Evolutionary conservation across 2,113 vertebrate species (phyloP).

Genomic region (Podiceps cristatus): DNA sequence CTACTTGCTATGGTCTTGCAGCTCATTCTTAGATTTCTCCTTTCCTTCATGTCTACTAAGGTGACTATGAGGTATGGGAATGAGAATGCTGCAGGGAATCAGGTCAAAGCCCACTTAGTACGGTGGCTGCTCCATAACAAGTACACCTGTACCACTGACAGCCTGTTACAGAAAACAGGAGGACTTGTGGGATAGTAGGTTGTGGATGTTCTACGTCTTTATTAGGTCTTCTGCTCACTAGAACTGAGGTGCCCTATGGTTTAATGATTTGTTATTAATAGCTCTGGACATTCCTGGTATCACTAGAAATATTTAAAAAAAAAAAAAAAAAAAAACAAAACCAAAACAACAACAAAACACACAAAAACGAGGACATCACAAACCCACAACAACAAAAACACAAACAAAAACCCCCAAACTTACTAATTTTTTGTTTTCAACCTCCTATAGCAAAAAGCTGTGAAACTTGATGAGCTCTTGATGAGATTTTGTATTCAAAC

Average conservation of each 20-base stretch:
- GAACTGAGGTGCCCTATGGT: neutral
- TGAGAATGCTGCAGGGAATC: neutral
- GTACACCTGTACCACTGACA: neutral
- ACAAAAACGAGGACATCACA: no score
- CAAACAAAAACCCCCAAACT: neutral
- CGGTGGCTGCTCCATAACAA: neutral
- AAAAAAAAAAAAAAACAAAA: neutral
- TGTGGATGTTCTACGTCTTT: neutral
- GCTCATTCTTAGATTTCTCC: neutral
- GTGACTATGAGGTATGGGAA: neutral
- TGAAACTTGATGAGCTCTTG: neutral
- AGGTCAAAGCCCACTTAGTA: neutral
- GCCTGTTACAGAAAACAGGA: neutral
- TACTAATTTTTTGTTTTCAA: neutral
- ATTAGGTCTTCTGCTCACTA: neutral
- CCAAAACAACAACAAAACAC: no score
- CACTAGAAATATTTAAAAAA: neutral
- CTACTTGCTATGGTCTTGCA: neutral
- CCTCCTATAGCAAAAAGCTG: neutral
- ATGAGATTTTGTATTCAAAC: neutral
- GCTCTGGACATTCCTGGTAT: neutral
- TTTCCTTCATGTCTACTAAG: neutral
- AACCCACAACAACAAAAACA: no score
- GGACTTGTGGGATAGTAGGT: neutral
- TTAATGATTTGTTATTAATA: neutral